Base-by-base conservation (phyloP, 1,140 invertebrate genomes). In the Acromyrmex echinatior region DNA sequence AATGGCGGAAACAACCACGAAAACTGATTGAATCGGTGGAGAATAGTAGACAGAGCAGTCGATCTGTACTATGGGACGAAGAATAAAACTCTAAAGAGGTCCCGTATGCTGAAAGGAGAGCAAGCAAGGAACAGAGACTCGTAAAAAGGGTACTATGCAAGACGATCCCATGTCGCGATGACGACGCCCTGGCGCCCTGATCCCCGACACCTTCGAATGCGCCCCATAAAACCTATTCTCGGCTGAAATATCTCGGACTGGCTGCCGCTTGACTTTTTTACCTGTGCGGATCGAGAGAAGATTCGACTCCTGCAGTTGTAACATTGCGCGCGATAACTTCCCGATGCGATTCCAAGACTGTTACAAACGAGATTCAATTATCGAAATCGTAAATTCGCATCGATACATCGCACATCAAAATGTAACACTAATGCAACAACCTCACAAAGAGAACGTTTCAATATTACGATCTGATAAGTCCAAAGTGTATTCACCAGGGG, bases 111-210 rank as follows among this genome's bases (percentile, higher is more conserved):
- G 88, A 78, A 88, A 87, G 86, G 79, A 87, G 87, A 89, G 31
- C 68, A 25, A n/a, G 18, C 58, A 31, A n/a, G 58, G 18, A 53
- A 86, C 39, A 68, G 45, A 73, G 80, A 56, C 45, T 68, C 88
- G 21, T 88, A 85, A 88, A 79, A 85, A 70, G 73, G 76, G 80
- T 77, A 63, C 58, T 87, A 79, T 80, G 91, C 92, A 93, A 95
- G 93, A 92, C 92, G 94, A 95, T 95, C 92, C 93, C 93, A 76
- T 53, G 65, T 80, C 88, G 93, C 94, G 94, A 94, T 95, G 94
- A 95, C 94, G 95, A 94, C 94, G 89, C 86, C 77, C 88, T 93
- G 94, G 95, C 94, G 94, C 93, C 92, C 51, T 79, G 86, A 88
- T 68, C 86, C 86, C 86, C 92, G 91, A 90, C 90, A 87, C 89